A percentile compares a stretch with the other conserved stretches of the same genome.
Evolutionary conservation across 1,140 invertebrate species (phyloP).

Genomic region (Oryzaephilus surinamensis): DNA sequence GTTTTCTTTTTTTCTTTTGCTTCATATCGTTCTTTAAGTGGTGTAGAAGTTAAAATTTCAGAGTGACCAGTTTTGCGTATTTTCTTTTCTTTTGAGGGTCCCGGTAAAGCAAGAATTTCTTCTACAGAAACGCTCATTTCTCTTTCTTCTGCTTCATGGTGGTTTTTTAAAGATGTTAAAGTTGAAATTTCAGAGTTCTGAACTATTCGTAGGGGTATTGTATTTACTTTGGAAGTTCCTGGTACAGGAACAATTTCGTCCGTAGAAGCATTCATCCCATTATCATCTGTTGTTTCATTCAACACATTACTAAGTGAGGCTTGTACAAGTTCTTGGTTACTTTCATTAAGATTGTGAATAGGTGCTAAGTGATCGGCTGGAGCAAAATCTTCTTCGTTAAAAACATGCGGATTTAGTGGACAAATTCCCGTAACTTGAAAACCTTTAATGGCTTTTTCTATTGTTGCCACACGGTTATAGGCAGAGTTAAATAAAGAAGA

Average conservation of each 20-base stretch:
- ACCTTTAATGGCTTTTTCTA: slow-evolving; percentile 4
- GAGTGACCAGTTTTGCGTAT: neutral
- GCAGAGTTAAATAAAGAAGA: slow-evolving; percentile 8
- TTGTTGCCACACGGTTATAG: slow-evolving; percentile 8
- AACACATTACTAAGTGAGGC: too few relatives aligned
- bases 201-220: neutral
- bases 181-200: slow-evolving; percentile 1
- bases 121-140: too few relatives aligned
- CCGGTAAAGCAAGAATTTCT: too few relatives aligned
- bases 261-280: too few relatives aligned
- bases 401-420: neutral
- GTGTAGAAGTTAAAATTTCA: neutral
- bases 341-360: too few relatives aligned
- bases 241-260: too few relatives aligned
- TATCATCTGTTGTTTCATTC: too few relatives aligned
- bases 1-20: neutral
- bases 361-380: neutral
- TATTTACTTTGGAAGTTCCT: neutral
- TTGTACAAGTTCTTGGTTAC: too few relatives aligned
- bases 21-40: neutral
- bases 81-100: too few relatives aligned
- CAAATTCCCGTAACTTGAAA: neutral
- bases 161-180: too few relatives aligned
- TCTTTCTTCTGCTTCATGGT: too few relatives aligned
- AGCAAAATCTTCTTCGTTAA: slow-evolving; percentile 1